These are phyloP conservation scores for Oscheius sp. DNA, from an alignment of 2,888 invertebrate genomes.

Conservation along the genomic window DNA sequence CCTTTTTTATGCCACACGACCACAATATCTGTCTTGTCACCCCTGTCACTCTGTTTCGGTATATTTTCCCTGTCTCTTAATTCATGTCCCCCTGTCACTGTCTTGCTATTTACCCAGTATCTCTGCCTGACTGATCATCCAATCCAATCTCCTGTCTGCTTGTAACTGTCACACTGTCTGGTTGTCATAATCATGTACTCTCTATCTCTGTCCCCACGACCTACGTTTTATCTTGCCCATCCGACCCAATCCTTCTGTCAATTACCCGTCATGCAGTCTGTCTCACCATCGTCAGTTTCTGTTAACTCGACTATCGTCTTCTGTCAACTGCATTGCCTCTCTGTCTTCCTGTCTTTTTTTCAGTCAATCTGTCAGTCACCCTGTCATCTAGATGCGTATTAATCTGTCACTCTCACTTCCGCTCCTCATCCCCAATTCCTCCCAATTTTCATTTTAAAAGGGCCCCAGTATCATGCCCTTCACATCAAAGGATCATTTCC, in stretches of 20 bases:
- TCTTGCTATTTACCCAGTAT: neutral
- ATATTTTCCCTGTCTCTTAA: neutral
- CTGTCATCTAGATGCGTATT: no score
- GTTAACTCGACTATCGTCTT: no score
- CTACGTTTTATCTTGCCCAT: no score
- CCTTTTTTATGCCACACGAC: no score
- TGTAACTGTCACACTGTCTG: neutral
- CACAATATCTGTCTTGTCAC: neutral
- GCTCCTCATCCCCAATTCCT: neutral
- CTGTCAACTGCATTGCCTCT: no score
- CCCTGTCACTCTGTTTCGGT: neutral
- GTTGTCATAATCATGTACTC: no score
- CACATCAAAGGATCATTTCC: slow-evolving; percentile 14
- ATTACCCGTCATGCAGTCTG: no score
- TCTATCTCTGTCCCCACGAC: no score
- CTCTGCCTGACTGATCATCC: neutral
- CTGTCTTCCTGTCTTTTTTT: no score
- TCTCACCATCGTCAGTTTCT: no score
- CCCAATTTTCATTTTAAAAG: neutral
- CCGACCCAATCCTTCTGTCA: no score
- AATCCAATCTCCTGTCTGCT: neutral
- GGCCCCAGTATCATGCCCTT: neutral
- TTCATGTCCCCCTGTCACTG: neutral
- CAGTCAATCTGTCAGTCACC: no score
- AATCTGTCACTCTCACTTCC: neutral